These are phyloP conservation scores for Oenanthe oenanthe DNA, from an alignment of 2,113 vertebrate genomes.

Conservation along the genomic window DNA sequence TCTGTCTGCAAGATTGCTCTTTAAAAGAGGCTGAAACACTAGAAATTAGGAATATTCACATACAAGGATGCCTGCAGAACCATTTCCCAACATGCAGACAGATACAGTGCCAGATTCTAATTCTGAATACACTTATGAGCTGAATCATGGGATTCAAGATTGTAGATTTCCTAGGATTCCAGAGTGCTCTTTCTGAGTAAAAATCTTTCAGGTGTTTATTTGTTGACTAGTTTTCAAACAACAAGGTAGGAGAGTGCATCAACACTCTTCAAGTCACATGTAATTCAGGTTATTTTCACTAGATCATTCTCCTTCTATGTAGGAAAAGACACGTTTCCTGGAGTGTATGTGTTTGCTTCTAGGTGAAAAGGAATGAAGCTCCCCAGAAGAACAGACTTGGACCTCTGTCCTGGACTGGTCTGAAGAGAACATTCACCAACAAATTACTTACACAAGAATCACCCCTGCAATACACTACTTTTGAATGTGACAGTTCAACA, in stretches of 20 bases:
- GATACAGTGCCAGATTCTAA: background rate
- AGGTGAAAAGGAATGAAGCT: background rate
- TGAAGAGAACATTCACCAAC: background rate
- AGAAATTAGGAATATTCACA: background rate
- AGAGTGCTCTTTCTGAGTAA: background rate
- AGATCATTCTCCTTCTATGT: background rate
- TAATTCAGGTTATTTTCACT: background rate
- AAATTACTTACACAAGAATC: background rate
- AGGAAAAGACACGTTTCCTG: background rate
- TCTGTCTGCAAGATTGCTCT: background rate
- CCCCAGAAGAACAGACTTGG: background rate
- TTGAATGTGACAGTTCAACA: background rate
- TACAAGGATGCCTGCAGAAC: background rate
- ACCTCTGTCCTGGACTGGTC: background rate
- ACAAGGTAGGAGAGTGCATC: background rate
- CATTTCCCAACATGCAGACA: background rate
- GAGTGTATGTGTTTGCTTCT: background rate
- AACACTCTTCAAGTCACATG: background rate
- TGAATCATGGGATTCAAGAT: background rate
- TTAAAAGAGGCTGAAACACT: background rate
- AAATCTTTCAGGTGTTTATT: background rate
- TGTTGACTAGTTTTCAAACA: background rate
- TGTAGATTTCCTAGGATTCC: background rate
- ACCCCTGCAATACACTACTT: background rate
- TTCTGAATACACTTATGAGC: background rate